phyloP scores from a whole-genome alignment of 2,797 vertebrate species.

The Microctenopoma stevenorrisi region DNA sequence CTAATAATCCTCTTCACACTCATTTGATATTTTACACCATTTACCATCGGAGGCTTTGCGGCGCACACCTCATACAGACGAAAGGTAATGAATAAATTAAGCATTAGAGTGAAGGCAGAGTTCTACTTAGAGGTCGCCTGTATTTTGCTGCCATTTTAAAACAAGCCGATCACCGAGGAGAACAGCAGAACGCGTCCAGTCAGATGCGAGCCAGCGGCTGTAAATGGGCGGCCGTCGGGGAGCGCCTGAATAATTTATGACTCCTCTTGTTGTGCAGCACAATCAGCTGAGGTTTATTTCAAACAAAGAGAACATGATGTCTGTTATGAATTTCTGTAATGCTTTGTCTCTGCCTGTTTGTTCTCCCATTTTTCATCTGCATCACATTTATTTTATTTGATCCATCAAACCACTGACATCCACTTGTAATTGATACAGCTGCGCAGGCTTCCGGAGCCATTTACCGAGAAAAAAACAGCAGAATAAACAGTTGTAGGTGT shows the following conservation, averaged over 20 bases:
- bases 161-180: slow-evolving; percentile 57
- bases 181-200: slow-evolving; percentile 60
- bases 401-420: slow-evolving; percentile 39
- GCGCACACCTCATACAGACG: slow-evolving; percentile 22
- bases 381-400: slow-evolving; percentile 50
- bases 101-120: slow-evolving; percentile 60
- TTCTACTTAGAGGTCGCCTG: slow-evolving; percentile 72
- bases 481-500: slow-evolving; percentile 9
- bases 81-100: slow-evolving; percentile 78
- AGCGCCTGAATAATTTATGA: slow-evolving; percentile 80
- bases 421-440: slow-evolving; percentile 40
- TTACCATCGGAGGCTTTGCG: slow-evolving; percentile 57
- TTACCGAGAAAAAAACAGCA: background rate
- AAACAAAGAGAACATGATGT: slow-evolving; percentile 68
- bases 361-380: slow-evolving; percentile 29
- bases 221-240: slow-evolving; percentile 70
- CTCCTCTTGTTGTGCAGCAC: slow-evolving; percentile 67
- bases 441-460: slow-evolving; percentile 10
- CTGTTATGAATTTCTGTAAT: slow-evolving; percentile 46
- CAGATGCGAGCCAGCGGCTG: slow-evolving; percentile 63
- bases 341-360: slow-evolving; percentile 42
- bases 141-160: slow-evolving; percentile 74
- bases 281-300: slow-evolving; percentile 66
- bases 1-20: slow-evolving; percentile 67
- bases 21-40: slow-evolving; percentile 66